Conservation (phyloP, 1,140 invertebrate genomes). For the Agrypnia vestita region DNA sequence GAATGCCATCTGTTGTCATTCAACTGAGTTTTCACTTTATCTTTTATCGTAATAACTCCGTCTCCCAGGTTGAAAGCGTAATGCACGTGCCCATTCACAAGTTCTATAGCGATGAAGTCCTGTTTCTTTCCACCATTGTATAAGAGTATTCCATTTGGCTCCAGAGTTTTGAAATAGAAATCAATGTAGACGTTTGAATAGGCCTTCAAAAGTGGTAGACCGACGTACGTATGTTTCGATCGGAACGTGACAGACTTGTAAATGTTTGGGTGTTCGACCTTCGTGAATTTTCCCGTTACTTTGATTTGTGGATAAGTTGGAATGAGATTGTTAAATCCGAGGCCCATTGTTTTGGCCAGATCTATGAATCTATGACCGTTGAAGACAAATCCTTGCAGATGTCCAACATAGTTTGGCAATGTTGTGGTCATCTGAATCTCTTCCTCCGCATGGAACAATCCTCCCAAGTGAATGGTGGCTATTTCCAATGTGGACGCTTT, state of each 20-base stretch:
- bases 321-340: slow-evolving; percentile 67
- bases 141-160: slow-evolving; percentile 92
- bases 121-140: slow-evolving; percentile 93
- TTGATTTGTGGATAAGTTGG: slow-evolving; percentile 80
- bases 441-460: slow-evolving; percentile 83
- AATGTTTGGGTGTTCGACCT: slow-evolving; percentile 84
- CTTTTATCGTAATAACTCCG: slow-evolving; percentile 88
- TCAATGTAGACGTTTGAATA: slow-evolving; percentile 93
- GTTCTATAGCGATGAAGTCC: slow-evolving; percentile 94
- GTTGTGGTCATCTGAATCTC: slow-evolving; percentile 83
- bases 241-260: slow-evolving; percentile 94
- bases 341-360: slow-evolving; percentile 77
- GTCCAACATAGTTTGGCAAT: slow-evolving; percentile 89
- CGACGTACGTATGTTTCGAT: slow-evolving; percentile 92
- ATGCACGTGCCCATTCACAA: slow-evolving; percentile 94
- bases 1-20: slow-evolving; percentile 97
- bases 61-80: slow-evolving; percentile 95
- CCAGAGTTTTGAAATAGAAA: slow-evolving; percentile 93
- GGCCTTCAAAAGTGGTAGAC: slow-evolving; percentile 89
- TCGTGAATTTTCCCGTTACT: slow-evolving; percentile 89
- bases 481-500: slow-evolving; percentile 86
- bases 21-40: slow-evolving; percentile 83
- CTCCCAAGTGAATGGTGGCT: slow-evolving; percentile 84
- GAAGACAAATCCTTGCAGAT: slow-evolving; percentile 94
- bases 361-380: slow-evolving; percentile 90